Base-by-base conservation (phyloP, 2,113 vertebrate species). In the Clarias batrachus region DNA sequence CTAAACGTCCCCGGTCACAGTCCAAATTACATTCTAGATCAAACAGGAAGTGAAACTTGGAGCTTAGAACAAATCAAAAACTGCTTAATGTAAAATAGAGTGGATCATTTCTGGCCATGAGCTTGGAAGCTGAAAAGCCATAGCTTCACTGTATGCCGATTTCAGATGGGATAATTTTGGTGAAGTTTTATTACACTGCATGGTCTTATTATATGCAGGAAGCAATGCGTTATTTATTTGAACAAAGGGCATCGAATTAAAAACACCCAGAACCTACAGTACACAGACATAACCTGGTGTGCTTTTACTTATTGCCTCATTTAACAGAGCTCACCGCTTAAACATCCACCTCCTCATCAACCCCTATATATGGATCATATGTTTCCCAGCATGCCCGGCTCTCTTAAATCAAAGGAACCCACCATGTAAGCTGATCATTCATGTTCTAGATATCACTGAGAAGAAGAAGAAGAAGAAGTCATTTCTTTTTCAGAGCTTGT, bases 281-380 rank as follows among this genome's bases (percentile, higher is more conserved):
- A 27, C 37, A 68, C 71, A 57, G 81, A 83, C 13, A 16, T 1
- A 60, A 37, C 30, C 82, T 30, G 30, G 65, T 77, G 17, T 9
- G 25, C 23, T 78, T 85, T 85, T 16, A 27, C 41, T 16, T 33
- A 74, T 65, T 54, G 33, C 62, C 16, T 57, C 62, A 76, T 4
- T n/a, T 56, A 71, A 54, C 66, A 30, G 57, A 76, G 16, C 73
- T 65, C 23, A 57, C 41, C 25, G 56, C 76, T 16, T 3, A 52
- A 48, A 88, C 23, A 87, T 59, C 77, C 17, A 62, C 59, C 21
- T 63, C n/a, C 25, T 25, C 57, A 52, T 52, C 66, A 82, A 87
- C 19, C 76, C 25, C n/a, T 37, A 8, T 48, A 48, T 4, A 21
- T 33, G 23, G 74, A 65, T 68, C 66, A 80, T 17, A 25, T 71